phyloP scores from a whole-genome alignment of 64 coral and sea anemone species.

The Montipora efflorescens region DNA sequence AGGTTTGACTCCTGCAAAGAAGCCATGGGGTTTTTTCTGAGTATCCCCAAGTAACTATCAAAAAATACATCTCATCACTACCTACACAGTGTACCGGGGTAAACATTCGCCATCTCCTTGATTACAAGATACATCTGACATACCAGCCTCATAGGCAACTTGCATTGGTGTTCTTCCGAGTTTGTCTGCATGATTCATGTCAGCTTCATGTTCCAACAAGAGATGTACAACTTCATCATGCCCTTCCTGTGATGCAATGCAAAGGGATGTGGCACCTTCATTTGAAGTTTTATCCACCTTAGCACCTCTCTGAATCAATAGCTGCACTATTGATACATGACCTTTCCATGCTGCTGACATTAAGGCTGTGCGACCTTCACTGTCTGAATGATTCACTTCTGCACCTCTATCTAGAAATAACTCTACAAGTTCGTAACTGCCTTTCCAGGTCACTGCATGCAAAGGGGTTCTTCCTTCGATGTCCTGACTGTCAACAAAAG shows the following conservation, averaged over 20 bases:
- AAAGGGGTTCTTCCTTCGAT: slow-evolving; percentile 83
- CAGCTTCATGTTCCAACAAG: slow-evolving; percentile 87
- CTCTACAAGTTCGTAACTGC: slow-evolving; percentile 77
- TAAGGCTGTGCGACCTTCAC: slow-evolving; percentile 82
- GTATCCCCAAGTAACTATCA: too few species aligned
- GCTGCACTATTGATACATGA: slow-evolving; percentile 73
- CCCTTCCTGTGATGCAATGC: slow-evolving; percentile 90
- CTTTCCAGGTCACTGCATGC: slow-evolving; percentile 88
- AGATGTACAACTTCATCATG: slow-evolving; percentile 95
- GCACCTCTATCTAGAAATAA: slow-evolving; percentile 81
- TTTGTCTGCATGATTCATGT: slow-evolving; percentile 89
- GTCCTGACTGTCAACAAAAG: slow-evolving; percentile 72
- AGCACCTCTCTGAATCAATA: slow-evolving; percentile 87
- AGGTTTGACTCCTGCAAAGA: too few species aligned
- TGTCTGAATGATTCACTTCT: slow-evolving; percentile 77
- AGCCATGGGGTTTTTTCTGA: too few species aligned
- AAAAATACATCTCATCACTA: too few species aligned
- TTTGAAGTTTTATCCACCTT: slow-evolving; percentile 79
- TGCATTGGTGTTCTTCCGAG: slow-evolving; percentile 92
- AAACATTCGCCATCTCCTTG: too few species aligned
- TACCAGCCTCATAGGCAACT: slow-evolving; percentile 91
- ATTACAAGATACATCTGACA: background rate
- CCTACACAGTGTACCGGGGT: too few species aligned
- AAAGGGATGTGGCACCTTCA: slow-evolving; percentile 86
- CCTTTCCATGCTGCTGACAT: slow-evolving; percentile 97